Evolutionary conservation across 2,888 invertebrate species (phyloP).

Genomic region (Leucoma salicis): DNA sequence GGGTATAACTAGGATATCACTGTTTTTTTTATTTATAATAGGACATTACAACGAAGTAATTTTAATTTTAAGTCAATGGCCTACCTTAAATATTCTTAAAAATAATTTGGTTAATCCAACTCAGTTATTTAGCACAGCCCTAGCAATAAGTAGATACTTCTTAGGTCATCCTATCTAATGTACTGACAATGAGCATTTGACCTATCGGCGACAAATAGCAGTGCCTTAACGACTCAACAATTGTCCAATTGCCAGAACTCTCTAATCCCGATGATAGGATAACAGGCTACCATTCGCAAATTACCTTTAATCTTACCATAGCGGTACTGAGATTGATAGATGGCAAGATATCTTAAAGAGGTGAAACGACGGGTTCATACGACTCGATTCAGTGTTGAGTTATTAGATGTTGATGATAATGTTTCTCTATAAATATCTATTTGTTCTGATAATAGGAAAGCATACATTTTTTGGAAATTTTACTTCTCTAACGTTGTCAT

Average conservation of each 20-base stretch:
- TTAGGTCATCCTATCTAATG: conserved; percentile 5
- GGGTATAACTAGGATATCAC: too few species aligned
- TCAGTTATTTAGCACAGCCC: background rate
- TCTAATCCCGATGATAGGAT: conserved; percentile 65
- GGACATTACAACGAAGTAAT: too few species aligned
- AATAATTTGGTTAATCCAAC: background rate
- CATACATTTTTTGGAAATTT: too few species aligned
- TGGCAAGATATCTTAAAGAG: conserved; percentile 25
- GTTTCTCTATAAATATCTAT: too few species aligned
- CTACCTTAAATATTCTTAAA: background rate
- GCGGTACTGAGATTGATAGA: conserved; percentile 21
- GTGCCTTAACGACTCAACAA: conserved; percentile 52
- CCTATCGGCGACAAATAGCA: conserved; percentile 49
- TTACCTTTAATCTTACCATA: conserved; percentile 33
- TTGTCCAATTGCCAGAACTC: conserved; percentile 67
- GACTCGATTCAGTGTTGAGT: too few species aligned
- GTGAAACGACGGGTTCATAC: too few species aligned
- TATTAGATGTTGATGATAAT: too few species aligned
- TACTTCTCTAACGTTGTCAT: too few species aligned
- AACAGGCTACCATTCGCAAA: conserved; percentile 59
- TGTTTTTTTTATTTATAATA: too few species aligned
- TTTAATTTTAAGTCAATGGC: too few species aligned
- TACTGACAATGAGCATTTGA: conserved; percentile 32
- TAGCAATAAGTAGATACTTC: background rate
- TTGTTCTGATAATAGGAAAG: too few species aligned